These are phyloP conservation scores for Volucella inflata DNA, from an alignment of 2,888 invertebrate species.

Conservation along the genomic window DNA sequence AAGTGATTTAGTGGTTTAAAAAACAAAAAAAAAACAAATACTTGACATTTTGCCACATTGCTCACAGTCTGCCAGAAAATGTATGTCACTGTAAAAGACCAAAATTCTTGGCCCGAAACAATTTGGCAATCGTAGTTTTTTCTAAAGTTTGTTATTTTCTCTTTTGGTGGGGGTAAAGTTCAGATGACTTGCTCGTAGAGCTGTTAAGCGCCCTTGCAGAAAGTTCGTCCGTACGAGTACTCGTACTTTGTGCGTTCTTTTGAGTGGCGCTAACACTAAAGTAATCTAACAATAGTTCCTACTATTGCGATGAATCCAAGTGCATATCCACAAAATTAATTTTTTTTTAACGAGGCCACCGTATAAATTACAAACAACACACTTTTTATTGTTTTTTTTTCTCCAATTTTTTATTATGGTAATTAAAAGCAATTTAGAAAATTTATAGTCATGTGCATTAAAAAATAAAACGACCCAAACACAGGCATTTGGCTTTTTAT, in stretches of 20 bases:
- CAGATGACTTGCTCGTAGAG: conserved; percentile 66
- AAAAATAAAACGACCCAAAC: background rate
- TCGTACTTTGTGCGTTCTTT: conserved; percentile 24
- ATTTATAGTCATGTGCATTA: conserved; percentile 30
- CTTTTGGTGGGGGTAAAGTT: conserved; percentile 48
- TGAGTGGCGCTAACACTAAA: conserved; percentile 64
- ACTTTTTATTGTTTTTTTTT: conserved; percentile 27
- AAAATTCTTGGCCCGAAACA: conserved; percentile 61
- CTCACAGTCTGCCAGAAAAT: conserved; percentile 47
- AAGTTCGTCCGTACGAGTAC: background rate
- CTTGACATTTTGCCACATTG: conserved; percentile 66
- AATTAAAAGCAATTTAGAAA: conserved; percentile 56
- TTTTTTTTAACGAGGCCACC: conserved; percentile 45
- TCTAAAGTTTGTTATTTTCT: conserved; percentile 1
- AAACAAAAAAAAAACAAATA: conserved; percentile 25
- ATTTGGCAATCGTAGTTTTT: conserved; percentile 15
- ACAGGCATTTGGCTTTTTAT: conserved; percentile 1
- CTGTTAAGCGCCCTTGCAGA: conserved; percentile 56
- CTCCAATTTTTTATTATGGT: conserved; percentile 20
- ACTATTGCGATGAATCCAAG: conserved; percentile 11
- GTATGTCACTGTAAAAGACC: conserved; percentile 46
- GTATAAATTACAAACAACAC: conserved; percentile 38
- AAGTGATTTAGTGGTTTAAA: conserved; percentile 33
- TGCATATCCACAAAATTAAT: conserved; percentile 2
- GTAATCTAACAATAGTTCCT: conserved; percentile 64